Evolutionary conservation across 2,797 vertebrate genomes (phyloP), one percentile per base, ranked within the genome.

Genomic region (Picus viridis): DNA sequence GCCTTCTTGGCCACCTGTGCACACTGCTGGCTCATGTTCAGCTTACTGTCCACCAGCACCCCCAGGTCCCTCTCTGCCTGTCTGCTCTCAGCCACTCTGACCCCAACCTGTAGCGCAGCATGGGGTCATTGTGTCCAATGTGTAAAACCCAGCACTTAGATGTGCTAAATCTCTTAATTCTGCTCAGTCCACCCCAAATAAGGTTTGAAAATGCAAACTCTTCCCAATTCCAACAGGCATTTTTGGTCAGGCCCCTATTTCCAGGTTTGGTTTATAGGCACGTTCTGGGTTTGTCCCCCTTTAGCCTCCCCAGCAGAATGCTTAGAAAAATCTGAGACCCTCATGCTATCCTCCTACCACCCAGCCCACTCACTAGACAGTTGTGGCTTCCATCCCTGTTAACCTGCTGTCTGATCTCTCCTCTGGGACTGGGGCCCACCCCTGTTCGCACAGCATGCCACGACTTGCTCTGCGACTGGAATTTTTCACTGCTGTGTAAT

Each of bases 401-500:
- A 92, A 74, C 71, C 77, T 84, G 77, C 69, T 83, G 79, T 32
- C 80, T 88, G 77, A 68, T 82, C 49, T 45, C 36, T 73, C 64
- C 85, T 67, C 4, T 43, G 80, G 85, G 80, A 93, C 57, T 39
- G 65, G 76, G 81, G 90, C 58, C 56, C 77, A 89, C 68, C 43
- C 65, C 57, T 82, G 24, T 82, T 82, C 54, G 74, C 85, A 92
- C 85, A 89, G 74, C 73, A 68, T 0, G 3, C 39, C 0, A 2
- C 47, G 3, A 19, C 87, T 78, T 89, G 85, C 68, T 79, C 61
- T 88, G 77, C 64, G 63, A 59, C 68, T 49, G 91, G 87, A 92
- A 92, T 89, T 96, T 88, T 94, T 89, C 87, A 89, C 87, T 49
- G 58, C 90, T 74, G 43, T 62, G 80, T 16, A 80, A 92, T 41